phyloP scores from a whole-genome alignment of 2,113 vertebrate species.

The Hippocampus abdominalis region DNA sequence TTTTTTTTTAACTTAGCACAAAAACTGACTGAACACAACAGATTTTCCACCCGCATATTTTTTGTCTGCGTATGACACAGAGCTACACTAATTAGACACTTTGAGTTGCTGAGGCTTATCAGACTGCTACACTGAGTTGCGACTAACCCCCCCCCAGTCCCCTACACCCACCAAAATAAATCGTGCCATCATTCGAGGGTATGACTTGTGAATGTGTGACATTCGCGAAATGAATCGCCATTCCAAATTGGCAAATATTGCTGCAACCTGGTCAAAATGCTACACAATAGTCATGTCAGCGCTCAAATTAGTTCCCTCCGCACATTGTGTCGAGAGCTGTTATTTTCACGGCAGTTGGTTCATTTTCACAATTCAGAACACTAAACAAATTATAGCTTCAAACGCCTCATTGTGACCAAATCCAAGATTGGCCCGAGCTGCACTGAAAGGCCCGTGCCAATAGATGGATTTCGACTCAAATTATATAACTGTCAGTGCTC shows the following conservation, averaged over 20 bases:
- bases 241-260: neutral
- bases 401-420: neutral
- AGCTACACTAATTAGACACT: slow-evolving; percentile 58
- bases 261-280: neutral
- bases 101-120: slow-evolving; percentile 57
- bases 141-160: slow-evolving; percentile 37
- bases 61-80: slow-evolving; percentile 8
- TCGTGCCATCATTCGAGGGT: slow-evolving; percentile 33
- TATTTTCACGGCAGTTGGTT: neutral
- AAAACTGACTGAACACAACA: neutral
- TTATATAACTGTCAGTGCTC: slow-evolving; percentile 1
- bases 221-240: neutral
- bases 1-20: too few relatives aligned
- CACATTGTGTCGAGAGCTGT: neutral
- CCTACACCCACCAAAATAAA: too few relatives aligned
- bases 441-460: slow-evolving; percentile 3
- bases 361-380: neutral
- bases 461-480: neutral
- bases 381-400: slow-evolving; percentile 1
- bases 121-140: slow-evolving; percentile 63
- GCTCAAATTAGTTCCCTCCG: neutral
- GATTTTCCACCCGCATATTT: neutral
- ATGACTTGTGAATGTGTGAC: neutral
- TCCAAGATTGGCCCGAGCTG: neutral
- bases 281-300: neutral